A percentile compares a stretch with the other conserved stretches of the same genome.
These are phyloP conservation scores for Xiphorhynchus erythropygius DNA, from an alignment of 2,797 vertebrate genomes.

Conservation along the genomic window DNA sequence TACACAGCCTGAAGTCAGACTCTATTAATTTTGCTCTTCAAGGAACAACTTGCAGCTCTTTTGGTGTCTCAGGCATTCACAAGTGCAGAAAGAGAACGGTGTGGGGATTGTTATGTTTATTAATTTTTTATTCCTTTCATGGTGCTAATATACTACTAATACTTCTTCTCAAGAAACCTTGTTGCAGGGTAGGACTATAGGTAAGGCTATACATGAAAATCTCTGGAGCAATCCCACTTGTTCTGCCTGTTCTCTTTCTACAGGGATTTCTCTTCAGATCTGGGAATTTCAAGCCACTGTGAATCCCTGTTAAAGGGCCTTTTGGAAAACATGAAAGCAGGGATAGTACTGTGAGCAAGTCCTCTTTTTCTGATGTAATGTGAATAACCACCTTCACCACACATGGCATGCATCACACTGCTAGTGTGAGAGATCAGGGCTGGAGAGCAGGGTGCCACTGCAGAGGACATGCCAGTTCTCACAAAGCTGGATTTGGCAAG, in stretches of 20 bases:
- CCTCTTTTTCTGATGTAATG: not conserved
- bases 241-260: not conserved
- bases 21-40: not conserved
- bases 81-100: not conserved
- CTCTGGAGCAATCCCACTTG: not conserved
- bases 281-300: rapidly evolving
- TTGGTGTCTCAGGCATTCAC: not conserved
- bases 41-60: not conserved
- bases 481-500: not conserved
- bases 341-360: not conserved
- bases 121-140: not conserved
- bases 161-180: not conserved
- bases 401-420: rapidly evolving
- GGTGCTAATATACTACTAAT: not conserved
- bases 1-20: not conserved
- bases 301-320: not conserved
- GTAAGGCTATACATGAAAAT: not conserved
- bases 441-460: not conserved
- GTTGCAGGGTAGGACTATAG: not conserved
- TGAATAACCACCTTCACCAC: not conserved
- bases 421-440: rapidly evolving
- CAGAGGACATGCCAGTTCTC: not conserved
- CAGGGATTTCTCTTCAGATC: not conserved
- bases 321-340: not conserved
- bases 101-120: not conserved